Conservation (phyloP, 2,888 invertebrate genomes). For the Trichopoda pennipes region DNA sequence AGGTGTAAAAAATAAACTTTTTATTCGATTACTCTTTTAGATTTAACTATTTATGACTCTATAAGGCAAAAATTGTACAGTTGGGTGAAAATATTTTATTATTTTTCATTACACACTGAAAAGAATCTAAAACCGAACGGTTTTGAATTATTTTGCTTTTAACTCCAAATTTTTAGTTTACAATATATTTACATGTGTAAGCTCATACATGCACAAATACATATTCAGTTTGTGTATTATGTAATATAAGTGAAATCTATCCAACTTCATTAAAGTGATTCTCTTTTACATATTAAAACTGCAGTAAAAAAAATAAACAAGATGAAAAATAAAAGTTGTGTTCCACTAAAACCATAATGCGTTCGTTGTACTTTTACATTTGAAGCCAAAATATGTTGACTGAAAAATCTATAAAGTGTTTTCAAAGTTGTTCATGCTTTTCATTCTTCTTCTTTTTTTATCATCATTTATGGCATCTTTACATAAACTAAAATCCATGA, state of each 20-base stretch:
- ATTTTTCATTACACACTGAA: background rate
- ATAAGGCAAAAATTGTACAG: background rate
- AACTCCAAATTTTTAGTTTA: conserved; percentile 31
- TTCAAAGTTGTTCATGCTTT: conserved; percentile 32
- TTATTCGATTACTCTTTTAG: too few relatives aligned
- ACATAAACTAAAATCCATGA: background rate
- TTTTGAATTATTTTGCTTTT: conserved; percentile 33
- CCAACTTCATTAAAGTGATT: conserved; percentile 50
- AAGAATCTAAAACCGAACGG: background rate
- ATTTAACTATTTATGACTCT: background rate
- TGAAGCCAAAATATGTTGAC: conserved; percentile 15
- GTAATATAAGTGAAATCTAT: conserved; percentile 11
- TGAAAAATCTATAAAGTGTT: conserved; percentile 27
- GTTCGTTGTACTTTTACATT: conserved; percentile 36
- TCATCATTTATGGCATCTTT: conserved; percentile 8
- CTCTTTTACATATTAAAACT: conserved; percentile 31
- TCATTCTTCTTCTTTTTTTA: conserved; percentile 6
- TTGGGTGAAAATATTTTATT: too few relatives aligned
- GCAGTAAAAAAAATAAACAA: background rate
- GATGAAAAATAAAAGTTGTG: conserved; percentile 39
- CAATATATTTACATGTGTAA: background rate
- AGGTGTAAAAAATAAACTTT: too few relatives aligned
- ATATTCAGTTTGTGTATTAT: conserved; percentile 5
- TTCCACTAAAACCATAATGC: conserved; percentile 28
- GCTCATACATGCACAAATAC: background rate